Percentiles rank a stretch among this genome's conserved stretches.
phyloP scores from a whole-genome alignment of 2,113 vertebrate genomes.

The Psilopogon haemacephalus region DNA sequence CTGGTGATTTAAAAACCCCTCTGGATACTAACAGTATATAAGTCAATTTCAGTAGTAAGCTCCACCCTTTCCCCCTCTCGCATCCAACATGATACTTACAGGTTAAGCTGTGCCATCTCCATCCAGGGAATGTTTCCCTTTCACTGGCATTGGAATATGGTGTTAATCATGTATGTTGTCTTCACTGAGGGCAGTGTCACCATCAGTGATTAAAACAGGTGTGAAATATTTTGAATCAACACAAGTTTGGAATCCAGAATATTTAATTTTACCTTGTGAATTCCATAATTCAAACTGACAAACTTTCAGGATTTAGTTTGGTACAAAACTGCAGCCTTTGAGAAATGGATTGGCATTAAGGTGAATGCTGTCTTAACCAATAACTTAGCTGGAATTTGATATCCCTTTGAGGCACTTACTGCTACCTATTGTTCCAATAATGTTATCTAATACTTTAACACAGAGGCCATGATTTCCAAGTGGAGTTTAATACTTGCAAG shows the following conservation, averaged over 20 bases:
- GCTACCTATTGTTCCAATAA: slow-evolving; percentile 20
- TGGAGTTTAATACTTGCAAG: background rate
- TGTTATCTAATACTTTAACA: slow-evolving; percentile 28
- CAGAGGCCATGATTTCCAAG: background rate
- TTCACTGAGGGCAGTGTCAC: background rate
- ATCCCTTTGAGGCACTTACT: slow-evolving; percentile 42
- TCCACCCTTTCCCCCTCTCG: background rate
- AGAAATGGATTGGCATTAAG: slow-evolving; percentile 53
- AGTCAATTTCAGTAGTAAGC: background rate
- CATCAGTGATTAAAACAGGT: background rate
- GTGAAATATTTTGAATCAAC: background rate
- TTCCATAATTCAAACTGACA: slow-evolving; percentile 42
- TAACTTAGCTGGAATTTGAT: slow-evolving; percentile 30
- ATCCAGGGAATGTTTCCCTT: background rate
- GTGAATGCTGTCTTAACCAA: slow-evolving; percentile 51
- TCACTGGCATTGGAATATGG: background rate
- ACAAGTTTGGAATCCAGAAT: slow-evolving; percentile 24
- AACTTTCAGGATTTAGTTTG: slow-evolving; percentile 33
- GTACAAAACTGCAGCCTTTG: slow-evolving; percentile 6
- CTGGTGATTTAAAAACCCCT: background rate
- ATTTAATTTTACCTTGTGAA: slow-evolving; percentile 18
- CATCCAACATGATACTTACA: background rate
- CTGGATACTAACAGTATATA: background rate
- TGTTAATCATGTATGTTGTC: background rate
- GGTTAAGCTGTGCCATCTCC: background rate